Evolutionary conservation across 2,888 invertebrate species (phyloP), one percentile per base, ranked within the genome.

Genomic region (Meganola albula): DNA sequence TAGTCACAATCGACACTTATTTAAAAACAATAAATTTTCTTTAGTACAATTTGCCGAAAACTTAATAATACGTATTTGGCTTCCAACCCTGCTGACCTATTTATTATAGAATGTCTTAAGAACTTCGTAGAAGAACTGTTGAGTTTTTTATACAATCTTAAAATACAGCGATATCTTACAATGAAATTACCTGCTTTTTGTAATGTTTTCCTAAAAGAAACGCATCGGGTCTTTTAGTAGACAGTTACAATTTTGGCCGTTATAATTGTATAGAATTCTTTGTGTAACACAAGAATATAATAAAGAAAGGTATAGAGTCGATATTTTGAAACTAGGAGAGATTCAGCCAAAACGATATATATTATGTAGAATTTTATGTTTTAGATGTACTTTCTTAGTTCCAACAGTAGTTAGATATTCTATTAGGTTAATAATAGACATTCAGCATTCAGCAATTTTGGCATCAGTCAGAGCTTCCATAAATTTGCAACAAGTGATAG

Each of bases 191-290:
- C 82, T 83, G 84, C 76, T 68, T 76, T 52, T 84, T 82, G 74
- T 75, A 56, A 51, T 45, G 59, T 70, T 65, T 68, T 65, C 62
- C 63, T 67, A 53, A 65, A 64, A 66, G 63, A 68, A 63, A 58
- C 37, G 66, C 65, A 69, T 71, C 67, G 65, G 72, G 68, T 74
- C 76, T 73, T 73, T 75, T 62, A 66, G 68, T 64, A 74, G 78
- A 85, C 83, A 79, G 84, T 85, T 85, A 85, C 82, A 74, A 77
- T 84, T 80, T 83, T 52, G 80, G 79, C 84, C 84, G 85, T 85
- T 85, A 84, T 85, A 84, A 85, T 85, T 85, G 82, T 84, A 84
- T 83, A 84, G 78, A 78, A 83, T 79, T 75, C 73, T 72, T 79
- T 83, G 74, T 75, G 63, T 60, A 59, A 54, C 58, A 41, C 47